Percentiles rank a stretch among this genome's conserved stretches.
phyloP scores from a whole-genome alignment of 2,888 invertebrate species.

The Drosophila quinaria region DNA sequence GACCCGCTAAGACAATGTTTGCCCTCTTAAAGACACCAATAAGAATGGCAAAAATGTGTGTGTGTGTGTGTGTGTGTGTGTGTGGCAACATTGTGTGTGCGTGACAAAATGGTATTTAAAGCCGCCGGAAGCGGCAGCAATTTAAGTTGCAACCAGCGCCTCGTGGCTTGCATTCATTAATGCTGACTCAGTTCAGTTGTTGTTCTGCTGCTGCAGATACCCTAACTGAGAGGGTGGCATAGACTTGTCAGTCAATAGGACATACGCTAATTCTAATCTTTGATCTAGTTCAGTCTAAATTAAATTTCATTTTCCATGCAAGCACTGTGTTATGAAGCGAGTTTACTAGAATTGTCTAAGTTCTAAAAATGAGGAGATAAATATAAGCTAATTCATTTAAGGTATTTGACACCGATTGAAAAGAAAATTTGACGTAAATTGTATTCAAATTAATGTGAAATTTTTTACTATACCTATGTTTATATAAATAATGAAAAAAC shows the following conservation, averaged over 20 bases:
- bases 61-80: conserved; percentile 3
- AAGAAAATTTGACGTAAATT: no score
- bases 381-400: no score
- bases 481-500: no score
- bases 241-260: not conserved
- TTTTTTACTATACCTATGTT: no score
- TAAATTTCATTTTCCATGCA: no score
- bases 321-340: no score
- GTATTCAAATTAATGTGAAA: no score
- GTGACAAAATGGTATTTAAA: conserved; percentile 85
- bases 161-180: conserved; percentile 59
- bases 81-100: conserved; percentile 78
- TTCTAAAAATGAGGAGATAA: no score
- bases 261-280: no score
- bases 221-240: conserved; percentile 1
- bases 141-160: conserved; percentile 82
- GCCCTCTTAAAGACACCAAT: conserved; percentile 66
- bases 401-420: no score
- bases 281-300: no score
- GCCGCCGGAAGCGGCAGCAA: conserved; percentile 85
- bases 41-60: conserved; percentile 32
- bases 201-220: conserved; percentile 12
- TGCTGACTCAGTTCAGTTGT: conserved; percentile 53
- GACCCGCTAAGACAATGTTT: conserved; percentile 70
- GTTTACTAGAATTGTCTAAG: no score